Percentiles rank a stretch among this genome's conserved stretches.
phyloP scores from a whole-genome alignment of 2,797 vertebrate species.

The Prionace glauca region DNA sequence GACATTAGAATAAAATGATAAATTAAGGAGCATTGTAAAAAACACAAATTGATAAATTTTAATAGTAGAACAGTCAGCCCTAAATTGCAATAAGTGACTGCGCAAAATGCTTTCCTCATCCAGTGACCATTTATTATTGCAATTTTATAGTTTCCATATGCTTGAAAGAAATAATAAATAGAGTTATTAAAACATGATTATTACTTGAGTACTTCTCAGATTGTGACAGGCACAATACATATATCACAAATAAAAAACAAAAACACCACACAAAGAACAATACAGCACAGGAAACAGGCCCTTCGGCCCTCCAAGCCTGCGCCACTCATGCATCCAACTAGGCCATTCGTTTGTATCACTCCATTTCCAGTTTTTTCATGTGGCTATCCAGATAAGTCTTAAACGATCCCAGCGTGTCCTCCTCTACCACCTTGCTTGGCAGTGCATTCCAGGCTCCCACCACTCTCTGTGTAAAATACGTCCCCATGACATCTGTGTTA shows the following conservation, averaged over 20 bases:
- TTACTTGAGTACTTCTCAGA: neutral
- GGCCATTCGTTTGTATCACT: too few relatives aligned
- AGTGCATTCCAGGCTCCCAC: too few relatives aligned
- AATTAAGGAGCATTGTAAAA: neutral
- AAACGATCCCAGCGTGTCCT: too few relatives aligned
- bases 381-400: too few relatives aligned
- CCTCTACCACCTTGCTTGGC: too few relatives aligned
- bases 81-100: neutral
- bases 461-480: too few relatives aligned
- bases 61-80: neutral
- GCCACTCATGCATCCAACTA: too few relatives aligned
- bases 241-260: neutral
- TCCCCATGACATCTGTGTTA: too few relatives aligned
- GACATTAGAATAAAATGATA: neutral
- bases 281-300: too few relatives aligned
- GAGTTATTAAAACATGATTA: neutral
- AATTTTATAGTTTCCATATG: neutral
- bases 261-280: neutral
- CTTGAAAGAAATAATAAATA: slow-evolving; percentile 2
- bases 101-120: neutral
- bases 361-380: too few relatives aligned
- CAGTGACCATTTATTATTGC: neutral
- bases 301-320: too few relatives aligned
- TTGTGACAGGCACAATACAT: neutral
- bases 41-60: neutral